Percentiles rank a stretch among this genome's conserved stretches.
Conservation (phyloP, 2,888 invertebrate genomes). For the Exocentrus adspersus region DNA sequence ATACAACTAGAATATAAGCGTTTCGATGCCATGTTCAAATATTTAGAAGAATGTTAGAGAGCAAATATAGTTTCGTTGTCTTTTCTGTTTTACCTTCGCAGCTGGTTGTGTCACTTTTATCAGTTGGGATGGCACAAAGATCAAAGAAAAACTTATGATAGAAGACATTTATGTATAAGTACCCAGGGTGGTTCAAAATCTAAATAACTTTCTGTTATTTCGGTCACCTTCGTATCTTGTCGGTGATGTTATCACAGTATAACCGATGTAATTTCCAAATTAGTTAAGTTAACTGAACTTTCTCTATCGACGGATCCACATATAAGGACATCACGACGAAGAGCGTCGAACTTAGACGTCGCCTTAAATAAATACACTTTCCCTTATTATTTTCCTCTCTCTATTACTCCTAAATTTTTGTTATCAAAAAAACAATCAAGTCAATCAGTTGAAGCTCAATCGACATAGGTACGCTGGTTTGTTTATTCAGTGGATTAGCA, state of each 20-base stretch:
- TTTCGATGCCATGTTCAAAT: background rate
- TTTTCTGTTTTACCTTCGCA: background rate
- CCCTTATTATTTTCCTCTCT: background rate
- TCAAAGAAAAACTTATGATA: too few species aligned
- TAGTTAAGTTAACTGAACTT: constrained; percentile 27
- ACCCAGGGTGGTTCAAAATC: background rate
- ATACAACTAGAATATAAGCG: background rate
- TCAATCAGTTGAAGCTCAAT: background rate
- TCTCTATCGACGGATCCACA: constrained; percentile 30
- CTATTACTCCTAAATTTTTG: background rate
- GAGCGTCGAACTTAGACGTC: background rate
- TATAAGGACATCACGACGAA: constrained; percentile 10
- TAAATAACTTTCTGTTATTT: too few species aligned
- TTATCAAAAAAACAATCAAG: background rate
- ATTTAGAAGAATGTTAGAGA: background rate
- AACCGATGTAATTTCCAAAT: constrained; percentile 30
- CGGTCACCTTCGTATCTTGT: too few species aligned
- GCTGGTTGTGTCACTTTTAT: background rate
- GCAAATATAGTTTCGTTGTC: background rate
- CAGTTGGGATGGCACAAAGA: too few species aligned
- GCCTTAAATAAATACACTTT: background rate
- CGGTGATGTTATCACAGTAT: constrained; percentile 24
- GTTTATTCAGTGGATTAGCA: background rate
- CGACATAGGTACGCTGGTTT: background rate
- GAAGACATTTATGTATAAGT: too few species aligned